Evolutionary conservation across 2,888 invertebrate genomes (phyloP).

Genomic region (Monoplex corrugatus): DNA sequence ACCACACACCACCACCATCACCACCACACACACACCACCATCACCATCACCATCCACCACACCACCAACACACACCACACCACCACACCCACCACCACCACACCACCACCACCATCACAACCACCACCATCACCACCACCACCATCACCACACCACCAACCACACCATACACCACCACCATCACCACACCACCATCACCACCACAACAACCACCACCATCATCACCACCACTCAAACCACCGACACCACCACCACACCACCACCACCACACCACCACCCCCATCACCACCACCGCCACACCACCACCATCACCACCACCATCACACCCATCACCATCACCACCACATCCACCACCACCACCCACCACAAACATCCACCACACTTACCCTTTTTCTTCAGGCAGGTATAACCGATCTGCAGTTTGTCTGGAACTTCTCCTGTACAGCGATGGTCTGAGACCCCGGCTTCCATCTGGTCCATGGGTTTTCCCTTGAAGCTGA

Average conservation of each 20-base stretch:
- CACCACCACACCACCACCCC: background rate
- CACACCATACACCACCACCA: too few species aligned
- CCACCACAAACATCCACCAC: background rate
- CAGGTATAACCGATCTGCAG: conserved; percentile 24
- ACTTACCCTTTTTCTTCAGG: conserved; percentile 34
- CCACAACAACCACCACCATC: background rate
- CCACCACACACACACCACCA: background rate
- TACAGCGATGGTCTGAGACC: conserved; percentile 18
- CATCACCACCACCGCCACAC: background rate
- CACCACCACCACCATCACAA: background rate
- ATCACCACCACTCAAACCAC: background rate
- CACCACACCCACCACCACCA: background rate
- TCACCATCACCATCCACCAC: background rate
- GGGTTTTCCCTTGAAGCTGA: conserved; percentile 1
- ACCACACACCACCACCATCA: background rate
- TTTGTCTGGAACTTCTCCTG: background rate
- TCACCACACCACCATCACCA: background rate
- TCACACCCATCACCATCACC: background rate
- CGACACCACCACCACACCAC: background rate
- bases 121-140: background rate
- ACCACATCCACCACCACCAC: background rate
- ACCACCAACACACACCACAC: conserved; percentile 1
- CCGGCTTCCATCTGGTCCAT: background rate
- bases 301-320: background rate
- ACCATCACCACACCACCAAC: background rate